These are phyloP conservation scores for Cryptocheilus praepositus DNA, from an alignment of 2,888 invertebrate genomes.

Conservation along the genomic window DNA sequence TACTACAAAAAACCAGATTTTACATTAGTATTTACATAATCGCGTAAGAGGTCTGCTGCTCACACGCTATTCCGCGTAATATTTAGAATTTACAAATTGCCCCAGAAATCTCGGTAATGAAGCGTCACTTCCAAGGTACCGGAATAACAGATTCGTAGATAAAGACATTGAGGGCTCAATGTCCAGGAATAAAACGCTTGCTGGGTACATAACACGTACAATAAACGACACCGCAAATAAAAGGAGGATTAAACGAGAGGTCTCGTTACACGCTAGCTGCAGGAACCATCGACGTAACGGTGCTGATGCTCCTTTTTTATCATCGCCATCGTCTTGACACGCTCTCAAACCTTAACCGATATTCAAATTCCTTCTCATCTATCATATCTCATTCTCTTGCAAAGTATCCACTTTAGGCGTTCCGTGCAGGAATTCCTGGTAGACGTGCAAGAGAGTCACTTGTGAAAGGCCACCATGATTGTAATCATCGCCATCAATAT, in stretches of 20 bases:
- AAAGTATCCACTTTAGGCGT: background rate
- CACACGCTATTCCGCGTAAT: slow-evolving; percentile 33
- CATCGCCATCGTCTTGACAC: slow-evolving; percentile 41
- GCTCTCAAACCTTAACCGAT: slow-evolving; percentile 22
- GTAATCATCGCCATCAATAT: slow-evolving; percentile 17
- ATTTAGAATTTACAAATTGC: slow-evolving; percentile 61
- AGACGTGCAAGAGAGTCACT: slow-evolving; percentile 4
- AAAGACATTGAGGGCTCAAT: slow-evolving; percentile 30
- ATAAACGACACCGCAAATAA: slow-evolving; percentile 44
- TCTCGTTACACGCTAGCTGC: slow-evolving; percentile 38
- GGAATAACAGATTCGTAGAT: slow-evolving; percentile 35
- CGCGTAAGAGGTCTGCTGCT: slow-evolving; percentile 19
- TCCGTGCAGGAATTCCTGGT: background rate
- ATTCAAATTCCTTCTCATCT: slow-evolving; percentile 1
- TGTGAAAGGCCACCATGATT: slow-evolving; percentile 14
- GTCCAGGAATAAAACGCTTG: slow-evolving; percentile 31
- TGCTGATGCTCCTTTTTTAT: slow-evolving; percentile 26
- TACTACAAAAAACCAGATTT: slow-evolving; percentile 61
- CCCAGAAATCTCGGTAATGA: slow-evolving; percentile 28
- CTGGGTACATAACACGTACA: slow-evolving; percentile 36
- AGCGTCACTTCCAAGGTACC: slow-evolving; percentile 34
- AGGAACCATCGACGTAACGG: slow-evolving; percentile 26
- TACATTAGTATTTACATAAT: slow-evolving; percentile 66
- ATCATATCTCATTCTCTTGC: background rate
- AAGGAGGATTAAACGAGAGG: slow-evolving; percentile 32